phyloP scores from a whole-genome alignment of 1,140 invertebrate species.

The Neodiprion lecontei region DNA sequence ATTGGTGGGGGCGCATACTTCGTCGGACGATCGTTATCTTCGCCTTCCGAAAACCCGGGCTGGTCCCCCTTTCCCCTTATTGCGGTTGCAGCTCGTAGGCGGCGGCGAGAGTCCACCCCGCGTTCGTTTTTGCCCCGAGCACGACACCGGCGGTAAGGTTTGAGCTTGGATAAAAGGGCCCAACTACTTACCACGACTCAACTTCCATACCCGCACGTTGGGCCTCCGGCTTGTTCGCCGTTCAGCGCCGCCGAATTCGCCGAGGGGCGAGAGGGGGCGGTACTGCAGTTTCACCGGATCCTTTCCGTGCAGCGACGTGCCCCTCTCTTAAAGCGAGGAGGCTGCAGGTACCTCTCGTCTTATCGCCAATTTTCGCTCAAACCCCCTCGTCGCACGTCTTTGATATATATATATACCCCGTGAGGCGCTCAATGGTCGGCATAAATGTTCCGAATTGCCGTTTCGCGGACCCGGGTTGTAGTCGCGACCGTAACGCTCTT shows the following conservation, averaged over 20 bases:
- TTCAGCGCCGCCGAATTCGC: not conserved
- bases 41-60: conserved; percentile 32
- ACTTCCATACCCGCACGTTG: no score
- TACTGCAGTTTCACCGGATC: conserved; percentile 12
- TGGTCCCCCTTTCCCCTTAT: conserved; percentile 12
- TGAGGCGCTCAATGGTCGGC: no score
- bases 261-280: conserved; percentile 11
- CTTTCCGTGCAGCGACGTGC: conserved; percentile 3
- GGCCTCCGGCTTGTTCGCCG: conserved; percentile 23
- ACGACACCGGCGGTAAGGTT: not conserved
- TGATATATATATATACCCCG: no score
- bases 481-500: no score
- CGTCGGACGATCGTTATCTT: conserved; percentile 57
- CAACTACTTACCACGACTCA: no score
- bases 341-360: not conserved
- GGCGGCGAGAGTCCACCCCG: conserved; percentile 10
- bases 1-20: conserved; percentile 57
- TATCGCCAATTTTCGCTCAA: not conserved
- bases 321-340: not conserved
- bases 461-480: no score
- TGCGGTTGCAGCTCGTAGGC: conserved; percentile 23
- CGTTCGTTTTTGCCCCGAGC: conserved; percentile 8
- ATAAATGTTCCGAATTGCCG: no score
- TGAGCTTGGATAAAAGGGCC: not conserved
- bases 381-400: no score